Conservation (phyloP, 2,797 vertebrate genomes). For the Enteromius viviparus region DNA sequence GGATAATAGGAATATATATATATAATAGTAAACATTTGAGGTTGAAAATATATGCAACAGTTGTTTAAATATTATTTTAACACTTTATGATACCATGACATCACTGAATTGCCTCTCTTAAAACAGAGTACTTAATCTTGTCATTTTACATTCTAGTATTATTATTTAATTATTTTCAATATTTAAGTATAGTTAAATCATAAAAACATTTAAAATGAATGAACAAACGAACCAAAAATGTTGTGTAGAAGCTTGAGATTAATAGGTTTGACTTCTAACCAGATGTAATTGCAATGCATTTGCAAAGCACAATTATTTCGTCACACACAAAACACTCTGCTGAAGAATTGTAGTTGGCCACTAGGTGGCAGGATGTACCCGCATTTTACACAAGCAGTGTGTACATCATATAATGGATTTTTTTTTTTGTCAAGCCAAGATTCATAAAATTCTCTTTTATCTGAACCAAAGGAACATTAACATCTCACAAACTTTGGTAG, state of each 20-base stretch:
- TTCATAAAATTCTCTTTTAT: constrained; percentile 10
- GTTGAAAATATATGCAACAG: neutral
- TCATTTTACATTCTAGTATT: too few species aligned
- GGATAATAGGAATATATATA: too few species aligned
- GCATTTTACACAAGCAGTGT: constrained; percentile 12
- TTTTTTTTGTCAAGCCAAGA: neutral
- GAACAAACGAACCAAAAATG: neutral
- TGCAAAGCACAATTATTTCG: neutral
- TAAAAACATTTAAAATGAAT: neutral
- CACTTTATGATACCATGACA: too few species aligned
- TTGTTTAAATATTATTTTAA: neutral
- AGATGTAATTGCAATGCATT: neutral
- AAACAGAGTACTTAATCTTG: too few species aligned
- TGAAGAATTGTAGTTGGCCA: constrained; percentile 41
- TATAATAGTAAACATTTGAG: too few species aligned
- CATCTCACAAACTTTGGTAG: constrained; percentile 56
- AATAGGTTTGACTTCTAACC: neutral
- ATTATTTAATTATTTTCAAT: neutral
- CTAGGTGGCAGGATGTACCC: constrained; percentile 74
- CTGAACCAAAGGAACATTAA: constrained; percentile 51
- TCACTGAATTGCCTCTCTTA: too few species aligned
- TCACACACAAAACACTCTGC: neutral
- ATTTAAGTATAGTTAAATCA: neutral
- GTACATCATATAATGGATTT: neutral
- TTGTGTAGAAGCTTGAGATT: neutral